A percentile compares a stretch with the other conserved stretches of the same genome.
phyloP scores from a whole-genome alignment of 2,113 vertebrate species.

The Onychorhynchus coronatus region DNA sequence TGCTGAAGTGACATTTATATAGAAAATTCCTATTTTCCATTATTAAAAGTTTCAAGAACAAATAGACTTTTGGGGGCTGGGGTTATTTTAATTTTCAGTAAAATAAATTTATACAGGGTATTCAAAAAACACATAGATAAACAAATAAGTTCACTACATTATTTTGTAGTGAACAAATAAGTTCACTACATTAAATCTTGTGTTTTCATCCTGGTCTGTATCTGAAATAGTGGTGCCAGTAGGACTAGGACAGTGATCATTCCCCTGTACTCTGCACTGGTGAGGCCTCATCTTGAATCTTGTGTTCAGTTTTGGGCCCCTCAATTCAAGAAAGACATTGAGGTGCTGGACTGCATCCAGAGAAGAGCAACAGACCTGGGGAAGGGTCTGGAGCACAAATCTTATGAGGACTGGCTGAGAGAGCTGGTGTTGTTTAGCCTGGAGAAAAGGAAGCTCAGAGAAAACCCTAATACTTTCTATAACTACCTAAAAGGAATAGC shows the following conservation, averaged over 20 bases:
- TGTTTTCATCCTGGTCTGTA: neutral
- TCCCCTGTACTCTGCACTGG: neutral
- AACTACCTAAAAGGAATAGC: neutral
- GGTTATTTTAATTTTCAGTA: neutral
- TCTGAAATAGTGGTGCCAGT: neutral
- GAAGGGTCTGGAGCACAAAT: neutral
- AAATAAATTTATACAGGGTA: neutral
- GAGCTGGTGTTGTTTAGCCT: neutral
- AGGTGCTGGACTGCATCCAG: neutral
- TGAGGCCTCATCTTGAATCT: neutral
- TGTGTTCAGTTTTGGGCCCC: neutral
- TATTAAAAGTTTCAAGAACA: neutral
- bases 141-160: neutral
- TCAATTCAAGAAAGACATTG: neutral
- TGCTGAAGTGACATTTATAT: neutral
- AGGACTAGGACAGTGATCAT: neutral
- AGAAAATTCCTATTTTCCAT: neutral
- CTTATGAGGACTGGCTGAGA: neutral
- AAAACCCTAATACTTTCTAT: too few species aligned
- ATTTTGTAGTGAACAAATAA: too few species aligned
- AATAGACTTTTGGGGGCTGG: neutral
- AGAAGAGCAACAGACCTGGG: accelerated
- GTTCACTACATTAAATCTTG: too few species aligned
- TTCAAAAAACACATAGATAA: neutral
- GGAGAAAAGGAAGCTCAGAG: neutral